A percentile compares a stretch with the other conserved stretches of the same genome.
Evolutionary conservation across 2,797 vertebrate genomes (phyloP).

Genomic region (Mycteria americana): DNA sequence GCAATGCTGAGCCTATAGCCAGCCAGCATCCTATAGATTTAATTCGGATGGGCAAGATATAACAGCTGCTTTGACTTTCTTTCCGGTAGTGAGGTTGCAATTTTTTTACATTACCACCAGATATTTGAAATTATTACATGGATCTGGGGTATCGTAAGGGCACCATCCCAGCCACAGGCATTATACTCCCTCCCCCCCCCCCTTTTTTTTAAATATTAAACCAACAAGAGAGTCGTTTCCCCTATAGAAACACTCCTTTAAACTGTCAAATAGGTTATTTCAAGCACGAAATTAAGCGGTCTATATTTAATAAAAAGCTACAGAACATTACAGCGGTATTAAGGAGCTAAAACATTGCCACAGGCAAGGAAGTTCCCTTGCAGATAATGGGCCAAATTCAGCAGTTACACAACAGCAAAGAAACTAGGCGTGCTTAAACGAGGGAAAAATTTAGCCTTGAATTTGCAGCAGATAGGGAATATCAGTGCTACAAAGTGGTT

Average conservation of each 20-base stretch:
- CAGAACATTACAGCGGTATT: background rate
- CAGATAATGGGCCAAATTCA: background rate
- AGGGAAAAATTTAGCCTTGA: background rate
- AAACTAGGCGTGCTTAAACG: background rate
- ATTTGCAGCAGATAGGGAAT: background rate
- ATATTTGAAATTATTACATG: background rate
- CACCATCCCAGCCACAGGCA: background rate
- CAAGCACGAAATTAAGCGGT: background rate
- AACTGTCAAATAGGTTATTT: background rate
- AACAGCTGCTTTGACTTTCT: background rate
- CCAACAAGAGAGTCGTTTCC: background rate
- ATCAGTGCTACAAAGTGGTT: background rate
- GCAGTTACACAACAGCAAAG: background rate
- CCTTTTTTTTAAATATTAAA: background rate
- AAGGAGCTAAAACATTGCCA: background rate
- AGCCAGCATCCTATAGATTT: background rate
- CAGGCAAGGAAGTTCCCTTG: background rate
- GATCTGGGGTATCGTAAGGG: background rate
- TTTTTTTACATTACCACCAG: background rate
- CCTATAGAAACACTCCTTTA: background rate
- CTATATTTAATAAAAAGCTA: background rate
- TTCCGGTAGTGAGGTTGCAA: background rate
- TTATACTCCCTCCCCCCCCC: rapidly evolving
- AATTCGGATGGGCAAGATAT: too few species aligned
- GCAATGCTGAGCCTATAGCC: background rate